phyloP scores from a whole-genome alignment of 1,140 invertebrate genomes.

The Drosophila lacertosa region DNA sequence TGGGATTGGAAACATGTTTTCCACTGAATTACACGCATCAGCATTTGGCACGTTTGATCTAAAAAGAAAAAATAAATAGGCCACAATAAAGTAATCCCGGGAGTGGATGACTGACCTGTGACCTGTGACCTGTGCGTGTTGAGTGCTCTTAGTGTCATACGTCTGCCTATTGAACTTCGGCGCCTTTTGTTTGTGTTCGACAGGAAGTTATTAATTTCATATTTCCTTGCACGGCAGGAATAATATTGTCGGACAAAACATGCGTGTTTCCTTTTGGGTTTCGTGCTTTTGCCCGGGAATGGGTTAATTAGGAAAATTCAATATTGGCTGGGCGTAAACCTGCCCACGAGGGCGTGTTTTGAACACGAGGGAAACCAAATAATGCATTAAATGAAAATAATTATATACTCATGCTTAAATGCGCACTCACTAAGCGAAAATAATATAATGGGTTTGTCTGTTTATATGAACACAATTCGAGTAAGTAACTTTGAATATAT shows the following conservation, averaged over 20 bases:
- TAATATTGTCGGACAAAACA: conserved; percentile 23
- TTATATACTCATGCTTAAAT: no score
- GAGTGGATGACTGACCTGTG: no score
- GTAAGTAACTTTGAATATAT: no score
- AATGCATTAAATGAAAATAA: no score
- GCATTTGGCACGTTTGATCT: background rate
- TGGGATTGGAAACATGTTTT: background rate
- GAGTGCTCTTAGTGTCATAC: conserved; percentile 39
- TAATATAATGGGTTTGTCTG: no score
- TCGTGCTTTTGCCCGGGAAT: conserved; percentile 11
- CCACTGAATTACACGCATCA: background rate
- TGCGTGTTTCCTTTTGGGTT: conserved; percentile 44
- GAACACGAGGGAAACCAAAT: background rate
- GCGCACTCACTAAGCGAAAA: no score
- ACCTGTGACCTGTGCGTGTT: conserved; percentile 55
- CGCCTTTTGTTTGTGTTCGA: conserved; percentile 61
- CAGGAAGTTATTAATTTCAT: conserved; percentile 74
- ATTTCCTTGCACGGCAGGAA: conserved; percentile 50
- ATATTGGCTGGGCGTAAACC: conserved; percentile 10
- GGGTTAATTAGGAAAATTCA: conserved; percentile 47
- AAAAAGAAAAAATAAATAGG: no score
- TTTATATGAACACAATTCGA: no score
- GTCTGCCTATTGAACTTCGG: conserved; percentile 63
- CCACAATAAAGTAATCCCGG: background rate
- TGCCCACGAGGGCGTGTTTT: background rate